Evolutionary conservation across 2,113 vertebrate species (phyloP), one percentile per base, ranked within the genome.

Genomic region (Ctenomys sociabilis): DNA sequence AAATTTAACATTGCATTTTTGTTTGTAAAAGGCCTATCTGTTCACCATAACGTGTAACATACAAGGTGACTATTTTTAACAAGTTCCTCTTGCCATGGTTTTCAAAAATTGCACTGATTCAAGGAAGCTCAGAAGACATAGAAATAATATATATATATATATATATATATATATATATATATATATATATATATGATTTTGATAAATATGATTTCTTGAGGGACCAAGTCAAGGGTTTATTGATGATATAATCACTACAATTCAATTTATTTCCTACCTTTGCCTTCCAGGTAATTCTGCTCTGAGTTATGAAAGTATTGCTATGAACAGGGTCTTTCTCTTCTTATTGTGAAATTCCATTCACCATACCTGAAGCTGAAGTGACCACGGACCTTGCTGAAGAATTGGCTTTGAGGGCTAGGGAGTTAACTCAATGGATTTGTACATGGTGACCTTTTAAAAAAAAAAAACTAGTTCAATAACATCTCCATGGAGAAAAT

Each of bases 211-310:
- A 61, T 85, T 95, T 94, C 54, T 78, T 85, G 64, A 95, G 70
- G 90, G 88, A 17, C 70, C 77, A 52, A 90, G 85, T 85, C 24
- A 77, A 85, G 57, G 43, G 61, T n/a, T 87, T 80, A 87, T 64
- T 70, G 72, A 66, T 81, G 63, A 78, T 10, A 52, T 10, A 66
- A 82, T 35, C 61, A 43, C 57, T 88, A 78, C 77, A 30, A 64
- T 88, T 95, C 68, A 86, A 93, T 90, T 82, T 83, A 92, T 94
- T 43, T 59, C 19, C 52, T 92, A 64, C 26, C 59, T 96, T 85
- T 94, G 45, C 90, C 63, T 91, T 91, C 49, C n/a, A 86, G 80
- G 89, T n/a, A 86, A 13, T 80, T 94, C 52, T 86, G 37, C 88
- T 86, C 80, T 83, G 85, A 93, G 64, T 80, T 72, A 90, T n/a